phyloP scores from a whole-genome alignment of 2,797 vertebrate genomes.

The Philypnodon macrostomus region DNA sequence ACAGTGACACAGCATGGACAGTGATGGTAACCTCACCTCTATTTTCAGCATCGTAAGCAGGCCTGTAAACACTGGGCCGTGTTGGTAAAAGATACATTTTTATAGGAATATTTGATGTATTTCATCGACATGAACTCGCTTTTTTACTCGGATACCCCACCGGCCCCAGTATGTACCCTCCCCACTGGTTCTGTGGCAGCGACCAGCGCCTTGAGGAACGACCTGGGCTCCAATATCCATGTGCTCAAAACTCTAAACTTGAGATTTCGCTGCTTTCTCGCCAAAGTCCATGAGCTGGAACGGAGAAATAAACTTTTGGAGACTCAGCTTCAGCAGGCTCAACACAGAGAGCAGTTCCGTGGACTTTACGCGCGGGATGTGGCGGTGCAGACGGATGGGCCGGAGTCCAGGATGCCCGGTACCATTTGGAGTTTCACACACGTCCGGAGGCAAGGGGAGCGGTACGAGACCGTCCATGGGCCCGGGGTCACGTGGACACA shows the following conservation, averaged over 20 bases:
- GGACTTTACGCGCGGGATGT: constrained; percentile 84
- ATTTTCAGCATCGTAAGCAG: constrained; percentile 46
- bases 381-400: constrained; percentile 85
- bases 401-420: constrained; percentile 84
- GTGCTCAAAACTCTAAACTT: constrained; percentile 94
- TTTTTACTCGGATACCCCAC: constrained; percentile 79
- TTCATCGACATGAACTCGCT: constrained; percentile 78
- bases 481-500: constrained; percentile 86
- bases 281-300: constrained; percentile 95
- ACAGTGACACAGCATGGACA: constrained; percentile 41
- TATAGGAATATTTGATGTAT: constrained; percentile 36
- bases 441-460: constrained; percentile 87
- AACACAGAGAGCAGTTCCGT: constrained; percentile 73
- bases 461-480: constrained; percentile 86
- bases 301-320: constrained; percentile 92
- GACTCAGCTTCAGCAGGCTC: constrained; percentile 85
- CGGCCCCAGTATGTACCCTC: constrained; percentile 50
- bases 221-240: constrained; percentile 95
- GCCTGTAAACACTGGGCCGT: constrained; percentile 24
- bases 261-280: constrained; percentile 95
- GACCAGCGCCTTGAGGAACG: constrained; percentile 89
- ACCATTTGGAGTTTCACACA: constrained; percentile 97
- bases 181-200: constrained; percentile 70
- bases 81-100: constrained; percentile 35
- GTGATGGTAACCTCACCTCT: constrained; percentile 48